Conservation (phyloP, 2,113 vertebrate genomes). For the Euleptes europaea region DNA sequence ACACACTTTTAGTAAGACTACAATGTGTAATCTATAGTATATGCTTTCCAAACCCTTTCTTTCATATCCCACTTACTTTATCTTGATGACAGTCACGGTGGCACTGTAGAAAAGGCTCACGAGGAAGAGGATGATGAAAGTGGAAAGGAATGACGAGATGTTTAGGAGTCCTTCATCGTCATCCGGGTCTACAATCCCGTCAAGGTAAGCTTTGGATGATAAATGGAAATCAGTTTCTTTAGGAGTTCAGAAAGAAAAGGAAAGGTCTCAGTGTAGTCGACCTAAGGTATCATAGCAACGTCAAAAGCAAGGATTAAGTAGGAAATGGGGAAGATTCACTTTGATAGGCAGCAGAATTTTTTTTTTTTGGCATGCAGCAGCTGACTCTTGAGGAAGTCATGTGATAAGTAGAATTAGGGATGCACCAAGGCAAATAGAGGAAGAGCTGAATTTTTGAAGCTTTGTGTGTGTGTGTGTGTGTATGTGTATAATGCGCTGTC, state of each 20-base stretch:
- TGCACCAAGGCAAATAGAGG: too few species aligned
- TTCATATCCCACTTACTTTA: conserved; percentile 24
- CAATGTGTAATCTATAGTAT: too few species aligned
- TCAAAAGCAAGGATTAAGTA: neutral
- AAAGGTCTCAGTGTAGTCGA: neutral
- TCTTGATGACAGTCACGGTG: conserved; percentile 78
- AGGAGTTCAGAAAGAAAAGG: neutral
- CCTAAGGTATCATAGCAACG: too few species aligned
- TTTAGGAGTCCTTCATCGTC: conserved; percentile 53
- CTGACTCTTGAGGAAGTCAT: neutral
- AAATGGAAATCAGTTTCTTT: neutral
- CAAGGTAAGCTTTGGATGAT: conserved; percentile 15
- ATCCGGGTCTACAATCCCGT: neutral
- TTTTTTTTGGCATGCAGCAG: neutral
- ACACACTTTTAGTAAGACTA: too few species aligned
- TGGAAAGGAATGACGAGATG: conserved; percentile 73
- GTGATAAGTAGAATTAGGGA: neutral
- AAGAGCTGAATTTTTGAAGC: too few species aligned
- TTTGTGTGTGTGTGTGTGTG: too few species aligned
- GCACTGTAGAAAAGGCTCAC: conserved; percentile 84
- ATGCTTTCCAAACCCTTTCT: too few species aligned
- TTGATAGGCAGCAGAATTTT: neutral
- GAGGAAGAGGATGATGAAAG: conserved; percentile 86
- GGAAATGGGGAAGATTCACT: neutral
- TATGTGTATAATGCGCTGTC: too few species aligned